Conservation (phyloP, 2,888 invertebrate species). For the Drosophila suboccidentalis region DNA sequence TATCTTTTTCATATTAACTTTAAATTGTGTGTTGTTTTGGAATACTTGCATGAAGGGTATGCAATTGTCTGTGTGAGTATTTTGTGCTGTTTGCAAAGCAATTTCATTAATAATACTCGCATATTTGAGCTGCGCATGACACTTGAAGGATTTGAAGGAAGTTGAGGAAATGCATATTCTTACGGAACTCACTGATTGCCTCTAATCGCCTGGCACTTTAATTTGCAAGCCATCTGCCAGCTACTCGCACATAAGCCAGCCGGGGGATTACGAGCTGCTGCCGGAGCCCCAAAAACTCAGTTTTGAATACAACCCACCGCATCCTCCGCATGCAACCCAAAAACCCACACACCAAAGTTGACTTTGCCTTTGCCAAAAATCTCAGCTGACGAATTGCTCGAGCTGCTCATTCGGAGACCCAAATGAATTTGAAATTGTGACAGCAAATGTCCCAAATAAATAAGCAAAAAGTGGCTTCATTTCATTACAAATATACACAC, state of each 20-base stretch:
- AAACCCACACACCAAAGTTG: conserved; percentile 20
- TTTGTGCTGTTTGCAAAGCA: conserved; percentile 8
- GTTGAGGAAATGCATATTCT: conserved; percentile 25
- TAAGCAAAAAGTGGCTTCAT: conserved; percentile 62
- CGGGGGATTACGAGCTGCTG: conserved; percentile 65
- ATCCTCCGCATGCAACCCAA: background rate
- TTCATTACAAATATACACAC: conserved; percentile 37
- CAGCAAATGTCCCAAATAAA: conserved; percentile 68
- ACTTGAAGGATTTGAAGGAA: conserved; percentile 16
- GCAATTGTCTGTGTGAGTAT: background rate
- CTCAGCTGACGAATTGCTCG: conserved; percentile 64
- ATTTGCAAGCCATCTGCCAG: conserved; percentile 73
- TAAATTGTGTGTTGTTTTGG: background rate
- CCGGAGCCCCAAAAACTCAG: conserved; percentile 4
- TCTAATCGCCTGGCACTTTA: conserved; percentile 74
- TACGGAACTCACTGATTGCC: conserved; percentile 68
- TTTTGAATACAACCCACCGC: background rate
- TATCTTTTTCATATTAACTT: background rate
- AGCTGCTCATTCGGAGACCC: conserved; percentile 49
- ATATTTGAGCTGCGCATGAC: conserved; percentile 22
- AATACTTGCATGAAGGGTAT: background rate
- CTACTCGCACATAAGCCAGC: conserved; percentile 62
- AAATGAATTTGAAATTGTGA: conserved; percentile 75
- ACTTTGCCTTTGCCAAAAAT: conserved; percentile 47
- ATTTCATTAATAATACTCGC: conserved; percentile 34